These are phyloP conservation scores for Plecotus auritus DNA, from an alignment of 2,113 vertebrate species.

Conservation along the genomic window DNA sequence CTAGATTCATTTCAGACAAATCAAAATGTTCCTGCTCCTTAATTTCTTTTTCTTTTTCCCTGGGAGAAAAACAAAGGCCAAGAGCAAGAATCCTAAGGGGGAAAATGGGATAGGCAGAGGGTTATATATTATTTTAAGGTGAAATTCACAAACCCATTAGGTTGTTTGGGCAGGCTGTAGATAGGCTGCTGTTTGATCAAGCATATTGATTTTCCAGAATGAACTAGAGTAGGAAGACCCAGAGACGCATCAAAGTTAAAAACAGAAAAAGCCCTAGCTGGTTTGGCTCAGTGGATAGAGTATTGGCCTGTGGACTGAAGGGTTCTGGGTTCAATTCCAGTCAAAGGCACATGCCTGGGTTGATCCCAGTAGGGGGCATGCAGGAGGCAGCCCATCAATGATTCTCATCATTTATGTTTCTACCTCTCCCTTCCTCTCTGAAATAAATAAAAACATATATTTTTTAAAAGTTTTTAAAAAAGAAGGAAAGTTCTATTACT, in stretches of 20 bases:
- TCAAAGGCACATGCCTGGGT: no score
- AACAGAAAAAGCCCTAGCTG: not conserved
- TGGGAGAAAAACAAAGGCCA: not conserved
- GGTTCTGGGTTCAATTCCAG: no score
- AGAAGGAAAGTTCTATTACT: not conserved
- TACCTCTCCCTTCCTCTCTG: no score
- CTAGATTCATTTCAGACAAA: not conserved
- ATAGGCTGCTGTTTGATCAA: not conserved
- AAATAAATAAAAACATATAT: no score
- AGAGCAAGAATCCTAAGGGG: not conserved
- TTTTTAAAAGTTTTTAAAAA: no score
- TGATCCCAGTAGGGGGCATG: no score
- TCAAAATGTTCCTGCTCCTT: not conserved
- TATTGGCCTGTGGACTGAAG: no score
- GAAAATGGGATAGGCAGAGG: not conserved
- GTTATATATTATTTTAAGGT: not conserved
- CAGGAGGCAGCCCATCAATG: no score
- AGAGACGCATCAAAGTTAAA: not conserved
- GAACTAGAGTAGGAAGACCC: not conserved
- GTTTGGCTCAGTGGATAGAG: no score
- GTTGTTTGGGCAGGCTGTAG: not conserved
- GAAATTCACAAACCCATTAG: not conserved
- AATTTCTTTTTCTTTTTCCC: not conserved
- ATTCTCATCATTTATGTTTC: no score
- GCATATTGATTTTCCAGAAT: not conserved